Percentiles rank a stretch among this genome's conserved stretches.
Evolutionary conservation across 2,888 invertebrate genomes (phyloP).

Genomic region (Gari tellinella): DNA sequence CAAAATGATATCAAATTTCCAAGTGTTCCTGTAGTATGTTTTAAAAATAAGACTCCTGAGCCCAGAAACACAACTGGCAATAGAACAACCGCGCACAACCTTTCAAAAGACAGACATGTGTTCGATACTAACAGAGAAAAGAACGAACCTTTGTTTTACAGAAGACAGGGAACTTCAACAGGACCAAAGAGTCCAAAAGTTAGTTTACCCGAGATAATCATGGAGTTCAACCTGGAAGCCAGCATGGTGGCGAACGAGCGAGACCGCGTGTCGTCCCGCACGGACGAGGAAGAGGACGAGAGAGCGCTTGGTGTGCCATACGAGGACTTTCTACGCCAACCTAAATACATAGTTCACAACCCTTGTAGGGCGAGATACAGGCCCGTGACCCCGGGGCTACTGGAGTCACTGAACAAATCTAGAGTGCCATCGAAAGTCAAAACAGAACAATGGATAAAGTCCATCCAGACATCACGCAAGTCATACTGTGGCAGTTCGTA

Average conservation of each 20-base stretch:
- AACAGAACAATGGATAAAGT: conserved; percentile 64
- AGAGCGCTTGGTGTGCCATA: conserved; percentile 50
- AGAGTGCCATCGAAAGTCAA: conserved; percentile 56
- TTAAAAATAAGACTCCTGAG: conserved; percentile 1
- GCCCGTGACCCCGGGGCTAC: conserved; percentile 65
- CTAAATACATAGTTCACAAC: conserved; percentile 29
- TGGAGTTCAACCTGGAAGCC: conserved; percentile 58
- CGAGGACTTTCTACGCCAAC: conserved; percentile 44
- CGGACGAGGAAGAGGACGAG: conserved; percentile 37
- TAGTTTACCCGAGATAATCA: conserved; percentile 62
- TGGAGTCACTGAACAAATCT: conserved; percentile 61
- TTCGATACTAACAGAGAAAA: not conserved
- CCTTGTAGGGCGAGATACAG: conserved; percentile 48
- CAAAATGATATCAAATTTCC: conserved; percentile 36
- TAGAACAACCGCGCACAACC: not conserved
- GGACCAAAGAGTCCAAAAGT: conserved; percentile 36
- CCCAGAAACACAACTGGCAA: not conserved
- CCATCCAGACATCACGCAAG: conserved; percentile 33
- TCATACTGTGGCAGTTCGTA: conserved; percentile 34
- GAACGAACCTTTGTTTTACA: not conserved
- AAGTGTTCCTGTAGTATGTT: conserved; percentile 10
- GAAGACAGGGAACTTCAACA: not conserved
- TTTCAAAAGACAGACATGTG: not conserved
- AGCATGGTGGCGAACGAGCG: conserved; percentile 13
- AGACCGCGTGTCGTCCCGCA: not conserved